Base-by-base conservation (phyloP, 2,888 invertebrate genomes). In the Scaptomyza caliginosa region DNA sequence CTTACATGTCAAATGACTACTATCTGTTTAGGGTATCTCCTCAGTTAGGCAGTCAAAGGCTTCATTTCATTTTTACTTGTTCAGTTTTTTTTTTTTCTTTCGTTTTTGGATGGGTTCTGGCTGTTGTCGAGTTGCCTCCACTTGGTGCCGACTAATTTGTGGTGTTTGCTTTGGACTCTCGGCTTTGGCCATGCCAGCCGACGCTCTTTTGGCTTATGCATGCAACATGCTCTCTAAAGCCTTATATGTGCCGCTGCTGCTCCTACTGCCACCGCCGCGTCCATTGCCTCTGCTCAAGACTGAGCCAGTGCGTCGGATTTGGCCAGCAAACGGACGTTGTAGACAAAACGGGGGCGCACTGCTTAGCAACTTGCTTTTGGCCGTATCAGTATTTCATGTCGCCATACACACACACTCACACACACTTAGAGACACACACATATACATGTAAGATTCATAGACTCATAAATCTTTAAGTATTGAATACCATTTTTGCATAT, bases 381-480 rank as follows among this genome's bases (percentile, higher is more conserved):
- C 56, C 59, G 59, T 77, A 66, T 71, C 85, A 72, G 82, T 85
- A 85, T 87, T 77, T 81, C 78, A 85, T 78, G 64, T 74, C 72
- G 62, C 49, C 78, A 67, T 51, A 68, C 65, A 51, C 28, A 60
- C 45, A 38, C 45, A 39, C 46, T 17, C 43, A 19, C 40, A 62
- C 43, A 71, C 58, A 48, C 36, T n/a, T n/a, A n/a, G n/a, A n/a
- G n/a, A 56, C 56, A 58, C 42, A 34, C 48, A 56, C 39, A 50
- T 43, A 60, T 23, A 39, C 28, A 71, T 86, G 67, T 67, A 86
- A 84, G 80, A 84, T 86, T 85, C 88, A 87, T 85, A 85, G 85
- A 87, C 87, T 81, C 81, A 81, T 81, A 81, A 81, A 81, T 81
- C 81, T 87, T 81, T 77, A 82, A 81, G 81, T 81, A 81, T 81